phyloP scores from a whole-genome alignment of 2,888 invertebrate genomes.

The Eupithecia tripunctaria region DNA sequence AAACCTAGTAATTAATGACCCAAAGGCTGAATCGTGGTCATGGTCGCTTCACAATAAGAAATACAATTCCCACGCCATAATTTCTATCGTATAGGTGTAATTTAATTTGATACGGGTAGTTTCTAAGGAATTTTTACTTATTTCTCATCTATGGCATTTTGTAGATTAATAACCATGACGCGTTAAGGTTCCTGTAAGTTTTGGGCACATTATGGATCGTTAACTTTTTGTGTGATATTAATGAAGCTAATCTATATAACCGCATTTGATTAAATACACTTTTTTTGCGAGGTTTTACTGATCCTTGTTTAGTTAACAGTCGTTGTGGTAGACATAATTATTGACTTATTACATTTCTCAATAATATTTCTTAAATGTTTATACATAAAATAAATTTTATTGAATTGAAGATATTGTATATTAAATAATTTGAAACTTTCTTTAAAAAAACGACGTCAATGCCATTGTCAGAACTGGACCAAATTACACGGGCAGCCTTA shows the following conservation, averaged over 20 bases:
- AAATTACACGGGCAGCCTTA: too few species aligned
- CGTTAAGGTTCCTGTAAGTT: slow-evolving; percentile 31
- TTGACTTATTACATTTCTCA: not conserved
- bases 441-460: too few species aligned
- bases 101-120: slow-evolving; percentile 71
- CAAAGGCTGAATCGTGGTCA: slow-evolving; percentile 53
- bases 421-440: too few species aligned
- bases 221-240: not conserved
- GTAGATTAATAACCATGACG: slow-evolving; percentile 31
- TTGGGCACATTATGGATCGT: slow-evolving; percentile 26
- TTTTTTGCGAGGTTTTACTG: not conserved
- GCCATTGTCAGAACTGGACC: too few species aligned
- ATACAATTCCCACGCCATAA: slow-evolving; percentile 71
- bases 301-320: not conserved
- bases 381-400: too few species aligned
- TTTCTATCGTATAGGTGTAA: slow-evolving; percentile 69
- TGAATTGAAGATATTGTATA: too few species aligned
- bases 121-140: slow-evolving; percentile 55
- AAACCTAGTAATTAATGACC: slow-evolving; percentile 38
- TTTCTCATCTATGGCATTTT: slow-evolving; percentile 42
- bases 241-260: not conserved
- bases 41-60: slow-evolving; percentile 52
- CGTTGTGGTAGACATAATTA: not conserved
- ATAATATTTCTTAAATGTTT: not conserved
- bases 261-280: not conserved